These are phyloP conservation scores for Tipula lateralis DNA, from an alignment of 2,888 invertebrate genomes.

Conservation along the genomic window DNA sequence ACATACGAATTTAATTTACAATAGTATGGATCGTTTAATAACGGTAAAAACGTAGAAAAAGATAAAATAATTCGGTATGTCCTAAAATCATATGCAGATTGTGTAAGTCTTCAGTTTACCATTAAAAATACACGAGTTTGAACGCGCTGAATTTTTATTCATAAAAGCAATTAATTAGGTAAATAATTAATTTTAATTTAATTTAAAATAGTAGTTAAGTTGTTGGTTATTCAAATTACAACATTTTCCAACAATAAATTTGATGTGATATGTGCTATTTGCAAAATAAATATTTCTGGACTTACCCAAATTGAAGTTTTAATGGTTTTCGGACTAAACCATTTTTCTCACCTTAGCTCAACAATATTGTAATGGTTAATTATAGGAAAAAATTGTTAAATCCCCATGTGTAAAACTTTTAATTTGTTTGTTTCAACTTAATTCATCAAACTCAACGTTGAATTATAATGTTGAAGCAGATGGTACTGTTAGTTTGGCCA, in stretches of 20 bases:
- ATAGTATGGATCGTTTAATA: background rate
- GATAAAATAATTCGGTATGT: too few species aligned
- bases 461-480: background rate
- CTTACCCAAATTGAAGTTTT: too few species aligned
- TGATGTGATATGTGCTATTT: too few species aligned
- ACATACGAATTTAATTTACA: background rate
- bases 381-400: background rate
- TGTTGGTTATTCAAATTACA: too few species aligned
- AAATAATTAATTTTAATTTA: too few species aligned
- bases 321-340: too few species aligned
- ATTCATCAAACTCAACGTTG: background rate
- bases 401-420: background rate
- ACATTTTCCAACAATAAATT: too few species aligned
- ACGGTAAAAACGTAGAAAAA: too few species aligned
- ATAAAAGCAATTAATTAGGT: background rate
- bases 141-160: background rate
- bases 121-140: background rate
- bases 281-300: too few species aligned
- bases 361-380: too few species aligned
- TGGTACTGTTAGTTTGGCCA: background rate
- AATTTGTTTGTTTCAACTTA: background rate
- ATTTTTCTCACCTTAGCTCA: too few species aligned
- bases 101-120: background rate
- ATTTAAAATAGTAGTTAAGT: too few species aligned
- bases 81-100: background rate